Base-by-base conservation (phyloP, 2,797 vertebrate species). In the Arnoldichthys spilopterus region DNA sequence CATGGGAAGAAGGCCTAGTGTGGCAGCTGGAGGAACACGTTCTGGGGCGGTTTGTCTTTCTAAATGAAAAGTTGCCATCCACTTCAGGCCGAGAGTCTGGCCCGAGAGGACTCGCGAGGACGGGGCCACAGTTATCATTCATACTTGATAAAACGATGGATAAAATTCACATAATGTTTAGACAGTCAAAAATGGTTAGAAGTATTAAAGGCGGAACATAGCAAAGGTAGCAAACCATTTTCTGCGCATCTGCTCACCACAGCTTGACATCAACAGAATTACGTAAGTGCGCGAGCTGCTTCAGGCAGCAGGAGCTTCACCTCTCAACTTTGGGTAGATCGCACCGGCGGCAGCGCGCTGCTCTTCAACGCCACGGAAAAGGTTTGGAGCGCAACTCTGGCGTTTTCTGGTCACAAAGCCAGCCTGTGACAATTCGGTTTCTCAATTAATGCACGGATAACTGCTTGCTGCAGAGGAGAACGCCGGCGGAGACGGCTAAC, bases 211-310 rank as follows among this genome's bases (percentile, higher is more conserved):
- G n/a, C n/a, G n/a, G 28, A 32, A 12, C 32, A 32, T 5, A 47
- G 22, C 15, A 47, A 67, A 66, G n/a, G n/a, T 66, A 43, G 28
- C 43, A 22, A n/a, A n/a, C n/a, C n/a, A n/a, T n/a, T n/a, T 26
- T 40, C 24, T 73, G 40, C 43, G 69, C 74, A 73, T 67, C 74
- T 72, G 74, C n/a, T 73, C 37, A 71, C 61, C 67, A 59, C 13
- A 24, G 58, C 22, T 62, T 24, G 9, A 56, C 53, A 56, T 70
- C 47, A 59, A 28, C 47, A 30, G 34, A 74, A 69, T 78, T 82
- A 82, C 76, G 66, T 82, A 82, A 78, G 28, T 67, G 32, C 59
- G 53, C 62, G 67, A 30, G 40, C 70, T 69, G 47, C 63, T 66
- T 66, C 63, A 66, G 13, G 22, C 63, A 66, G 37, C 34, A 64